phyloP scores from a whole-genome alignment of 2,888 invertebrate genomes.

The Tetragonula carbonaria region DNA sequence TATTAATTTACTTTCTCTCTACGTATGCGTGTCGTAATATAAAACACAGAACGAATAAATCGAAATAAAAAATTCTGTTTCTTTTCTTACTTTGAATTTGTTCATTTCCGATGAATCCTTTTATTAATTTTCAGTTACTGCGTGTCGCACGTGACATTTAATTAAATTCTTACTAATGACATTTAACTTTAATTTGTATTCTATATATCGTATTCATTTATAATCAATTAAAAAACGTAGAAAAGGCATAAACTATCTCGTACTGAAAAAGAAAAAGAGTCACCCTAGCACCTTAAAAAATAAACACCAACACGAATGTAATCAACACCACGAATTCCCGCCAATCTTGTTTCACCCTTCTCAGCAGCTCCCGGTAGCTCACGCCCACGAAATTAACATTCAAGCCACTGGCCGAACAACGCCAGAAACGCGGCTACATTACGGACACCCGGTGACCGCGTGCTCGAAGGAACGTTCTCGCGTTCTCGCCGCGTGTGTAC shows the following conservation, averaged over 20 bases:
- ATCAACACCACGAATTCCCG: conserved; percentile 12
- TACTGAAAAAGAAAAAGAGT: no score
- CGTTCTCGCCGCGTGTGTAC: conserved; percentile 41
- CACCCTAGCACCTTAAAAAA: background rate
- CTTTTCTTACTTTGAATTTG: no score
- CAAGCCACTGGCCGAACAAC: conserved; percentile 29
- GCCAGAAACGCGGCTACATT: conserved; percentile 52
- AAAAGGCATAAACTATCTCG: no score
- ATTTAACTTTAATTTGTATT: no score
- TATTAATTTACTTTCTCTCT: no score
- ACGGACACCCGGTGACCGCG: conserved; percentile 55
- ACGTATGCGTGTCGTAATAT: no score
- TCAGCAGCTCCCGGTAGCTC: background rate
- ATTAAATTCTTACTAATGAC: no score
- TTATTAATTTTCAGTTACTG: background rate
- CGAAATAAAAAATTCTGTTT: no score
- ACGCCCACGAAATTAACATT: conserved; percentile 27
- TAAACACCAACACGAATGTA: conserved; percentile 1
- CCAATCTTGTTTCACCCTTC: background rate
- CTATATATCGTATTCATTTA: no score
- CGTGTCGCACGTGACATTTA: no score
- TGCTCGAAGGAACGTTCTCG: conserved; percentile 37
- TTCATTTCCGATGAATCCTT: background rate
- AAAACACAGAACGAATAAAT: no score
- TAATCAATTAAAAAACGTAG: no score